Percentiles rank a stretch among this genome's conserved stretches.
These are phyloP conservation scores for Drosophila rhopaloa DNA, from an alignment of 1,140 invertebrate genomes.

Conservation along the genomic window DNA sequence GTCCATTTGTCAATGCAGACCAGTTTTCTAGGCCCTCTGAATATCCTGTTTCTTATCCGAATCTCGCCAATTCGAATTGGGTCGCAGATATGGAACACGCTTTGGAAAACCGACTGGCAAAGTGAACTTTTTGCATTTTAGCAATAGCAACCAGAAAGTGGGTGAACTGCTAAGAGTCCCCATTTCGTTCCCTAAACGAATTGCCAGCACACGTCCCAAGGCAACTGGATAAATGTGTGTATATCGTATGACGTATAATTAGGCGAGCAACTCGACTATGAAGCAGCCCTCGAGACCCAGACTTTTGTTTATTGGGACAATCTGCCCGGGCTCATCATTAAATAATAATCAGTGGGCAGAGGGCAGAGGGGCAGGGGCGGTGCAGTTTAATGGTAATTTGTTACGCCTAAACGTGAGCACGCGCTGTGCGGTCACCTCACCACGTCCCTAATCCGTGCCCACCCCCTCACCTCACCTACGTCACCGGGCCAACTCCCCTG, in stretches of 20 bases:
- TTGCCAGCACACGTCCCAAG: conserved; percentile 3
- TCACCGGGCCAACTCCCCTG: neutral
- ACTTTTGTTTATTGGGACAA: conserved; percentile 53
- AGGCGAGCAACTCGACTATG: conserved; percentile 43
- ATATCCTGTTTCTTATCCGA: conserved; percentile 42
- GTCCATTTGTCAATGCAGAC: neutral
- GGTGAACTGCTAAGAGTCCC: conserved; percentile 1
- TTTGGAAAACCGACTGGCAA: neutral
- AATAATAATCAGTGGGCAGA: conserved; percentile 68
- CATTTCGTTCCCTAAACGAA: neutral
- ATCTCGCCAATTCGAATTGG: conserved; percentile 35
- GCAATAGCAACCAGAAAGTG: conserved; percentile 14
- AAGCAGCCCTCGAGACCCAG: conserved; percentile 22
- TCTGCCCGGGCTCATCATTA: conserved; percentile 71
- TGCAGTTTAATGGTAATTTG: conserved; percentile 79
- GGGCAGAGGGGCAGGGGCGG: conserved; percentile 5
- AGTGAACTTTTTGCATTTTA: neutral
- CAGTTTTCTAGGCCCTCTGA: neutral
- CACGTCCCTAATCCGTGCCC: conserved; percentile 43
- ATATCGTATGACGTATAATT: conserved; percentile 50
- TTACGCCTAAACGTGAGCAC: conserved; percentile 83
- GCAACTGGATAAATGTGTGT: conserved; percentile 25
- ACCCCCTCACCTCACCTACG: neutral
- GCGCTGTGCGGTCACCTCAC: conserved; percentile 54
- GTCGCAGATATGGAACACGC: conserved; percentile 40